Evolutionary conservation across 1,140 invertebrate genomes (phyloP).

Genomic region (Venturia canescens): DNA sequence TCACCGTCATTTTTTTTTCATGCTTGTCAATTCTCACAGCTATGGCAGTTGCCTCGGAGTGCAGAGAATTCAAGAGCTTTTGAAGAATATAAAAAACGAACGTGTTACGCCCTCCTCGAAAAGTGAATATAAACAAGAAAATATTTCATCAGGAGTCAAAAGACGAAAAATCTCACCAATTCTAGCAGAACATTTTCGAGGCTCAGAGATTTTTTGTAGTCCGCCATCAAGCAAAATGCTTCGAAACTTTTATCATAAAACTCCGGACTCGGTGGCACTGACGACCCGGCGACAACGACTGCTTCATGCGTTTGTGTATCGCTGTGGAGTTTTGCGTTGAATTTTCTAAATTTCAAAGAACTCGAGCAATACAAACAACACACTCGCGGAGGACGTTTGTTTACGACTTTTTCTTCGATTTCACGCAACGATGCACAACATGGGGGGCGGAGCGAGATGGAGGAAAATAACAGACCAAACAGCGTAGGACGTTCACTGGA

Average conservation of each 20-base stretch:
- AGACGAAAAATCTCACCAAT: constrained; percentile 57
- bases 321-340: not conserved
- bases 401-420: not conserved
- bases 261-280: not conserved
- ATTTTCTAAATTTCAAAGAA: not conserved
- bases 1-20: constrained; percentile 62
- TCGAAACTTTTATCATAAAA: not conserved
- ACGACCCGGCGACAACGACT: not conserved
- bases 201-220: constrained; percentile 22
- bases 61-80: constrained; percentile 63
- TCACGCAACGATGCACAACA: not conserved
- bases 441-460: not conserved
- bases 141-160: constrained; percentile 1
- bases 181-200: constrained; percentile 58
- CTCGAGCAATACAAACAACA: not conserved
- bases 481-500: too few species aligned
- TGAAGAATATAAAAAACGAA: constrained; percentile 6
- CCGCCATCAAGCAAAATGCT: not conserved
- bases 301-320: not conserved
- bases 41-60: constrained; percentile 58
- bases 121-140: not conserved
- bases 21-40: constrained; percentile 62
- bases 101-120: not conserved
- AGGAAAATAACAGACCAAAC: not conserved
- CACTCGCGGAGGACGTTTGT: not conserved